Base-by-base conservation (phyloP, 2,113 vertebrate genomes). In the Romanogobio albipinnatus region DNA sequence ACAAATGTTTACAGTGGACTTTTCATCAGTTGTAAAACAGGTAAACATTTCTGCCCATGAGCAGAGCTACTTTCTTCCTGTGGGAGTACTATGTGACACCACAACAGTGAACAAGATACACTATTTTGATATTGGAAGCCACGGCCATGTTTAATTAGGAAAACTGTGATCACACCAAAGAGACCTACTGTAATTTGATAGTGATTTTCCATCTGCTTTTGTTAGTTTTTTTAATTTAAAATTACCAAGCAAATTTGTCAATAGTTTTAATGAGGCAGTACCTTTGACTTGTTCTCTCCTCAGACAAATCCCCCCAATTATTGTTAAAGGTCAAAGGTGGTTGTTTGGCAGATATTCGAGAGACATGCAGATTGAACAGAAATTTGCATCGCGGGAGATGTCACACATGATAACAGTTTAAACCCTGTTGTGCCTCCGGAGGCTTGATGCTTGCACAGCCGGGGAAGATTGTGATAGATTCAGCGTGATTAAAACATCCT, bases 401-500 rank as follows among this genome's bases (percentile, higher is more conserved):
- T 77, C 75, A 78, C 61, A 53, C 47, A 49, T 45, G 71, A 85
- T 78, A 76, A 82, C 39, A 47, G 19, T 56, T 43, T 61, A 83
- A 86, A 17, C 62, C 33, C 39, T 80, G 66, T 45, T 59, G 22
- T 68, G 73, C 75, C 64, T 84, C 29, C 8, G 17, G 43, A 24
- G 43, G 59, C 78, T 84, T 66, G 56, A 75, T 53, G 64, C 68
- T 29, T 47, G 70, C 26, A 59, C 19, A 80, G 80, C 61, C 74
- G 5, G 36, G 24, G 49, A 62, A 77, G 51, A 86, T 77, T 15
- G 85, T 66, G 75, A 68, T 76, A 81, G 75, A 86, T 86, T 86
- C 61, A 68, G 70, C 22, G 80, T 84, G 81, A 88, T 84, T 86
- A 88, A 86, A 80, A 84, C 76, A 45, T 77, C 84, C 71, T 78